A percentile compares a stretch with the other conserved stretches of the same genome.
Conservation (phyloP, 2,113 vertebrate species). For the Turdus rufiventris region DNA sequence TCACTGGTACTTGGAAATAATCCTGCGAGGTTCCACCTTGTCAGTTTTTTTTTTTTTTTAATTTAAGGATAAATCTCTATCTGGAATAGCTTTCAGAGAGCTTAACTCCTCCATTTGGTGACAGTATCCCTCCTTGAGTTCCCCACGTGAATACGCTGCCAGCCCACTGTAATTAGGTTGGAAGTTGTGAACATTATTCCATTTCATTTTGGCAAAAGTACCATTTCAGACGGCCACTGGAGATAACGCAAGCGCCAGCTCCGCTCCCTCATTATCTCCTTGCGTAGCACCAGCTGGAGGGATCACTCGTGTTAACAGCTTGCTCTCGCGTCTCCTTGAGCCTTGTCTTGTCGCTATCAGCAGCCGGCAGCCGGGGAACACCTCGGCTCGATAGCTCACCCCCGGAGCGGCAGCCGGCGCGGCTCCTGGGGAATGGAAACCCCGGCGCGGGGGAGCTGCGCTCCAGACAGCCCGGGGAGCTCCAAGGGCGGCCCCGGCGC, state of each 20-base stretch:
- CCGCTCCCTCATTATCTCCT: background rate
- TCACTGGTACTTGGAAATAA: background rate
- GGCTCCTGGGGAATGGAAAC: background rate
- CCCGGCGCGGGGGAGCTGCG: rapidly evolving
- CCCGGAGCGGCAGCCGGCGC: rapidly evolving
- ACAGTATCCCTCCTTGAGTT: background rate
- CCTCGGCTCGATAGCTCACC: background rate
- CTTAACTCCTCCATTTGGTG: rapidly evolving
- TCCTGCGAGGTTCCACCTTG: background rate
- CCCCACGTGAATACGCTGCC: background rate
- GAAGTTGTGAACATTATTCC: background rate
- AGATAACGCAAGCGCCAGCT: background rate
- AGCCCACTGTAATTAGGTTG: background rate
- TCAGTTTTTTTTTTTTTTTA: background rate
- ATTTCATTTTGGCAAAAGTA: background rate
- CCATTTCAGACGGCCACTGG: background rate
- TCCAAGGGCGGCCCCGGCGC: background rate
- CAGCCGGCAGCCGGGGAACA: background rate
- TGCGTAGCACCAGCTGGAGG: background rate
- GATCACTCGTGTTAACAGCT: background rate
- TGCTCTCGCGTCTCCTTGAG: background rate
- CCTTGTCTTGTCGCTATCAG: background rate
- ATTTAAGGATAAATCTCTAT: background rate
- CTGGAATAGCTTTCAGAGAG: background rate
- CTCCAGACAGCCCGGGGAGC: background rate